phyloP scores from a whole-genome alignment of 2,113 vertebrate species.

The Capricornis sumatraensis region DNA sequence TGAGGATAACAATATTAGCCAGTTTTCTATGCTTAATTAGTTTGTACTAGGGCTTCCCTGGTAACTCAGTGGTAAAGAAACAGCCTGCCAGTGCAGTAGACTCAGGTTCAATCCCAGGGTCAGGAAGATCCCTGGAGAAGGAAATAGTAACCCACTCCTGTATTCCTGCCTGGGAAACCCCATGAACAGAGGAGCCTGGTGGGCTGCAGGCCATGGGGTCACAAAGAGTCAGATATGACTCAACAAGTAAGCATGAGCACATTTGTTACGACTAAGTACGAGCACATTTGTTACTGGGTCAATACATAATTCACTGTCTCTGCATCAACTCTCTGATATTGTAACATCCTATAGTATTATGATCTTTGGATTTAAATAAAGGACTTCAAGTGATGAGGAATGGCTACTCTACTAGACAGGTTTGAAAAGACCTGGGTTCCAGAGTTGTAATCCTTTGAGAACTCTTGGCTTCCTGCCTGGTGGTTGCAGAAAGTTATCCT shows the following conservation, averaged over 20 bases:
- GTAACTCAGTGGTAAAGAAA: background rate
- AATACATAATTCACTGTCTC: background rate
- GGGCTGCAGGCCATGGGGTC: background rate
- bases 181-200: background rate
- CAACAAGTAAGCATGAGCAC: background rate
- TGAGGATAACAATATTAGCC: background rate
- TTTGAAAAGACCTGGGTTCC: background rate
- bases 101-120: background rate
- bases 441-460: background rate
- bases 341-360: background rate
- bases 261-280: background rate
- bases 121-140: fast-evolving
- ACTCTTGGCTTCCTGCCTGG: background rate
- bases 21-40: background rate
- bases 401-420: background rate
- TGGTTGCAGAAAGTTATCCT: background rate
- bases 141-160: background rate
- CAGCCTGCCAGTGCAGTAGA: background rate
- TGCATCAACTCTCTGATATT: background rate
- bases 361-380: background rate
- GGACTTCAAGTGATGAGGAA: background rate
- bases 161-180: background rate
- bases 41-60: background rate
- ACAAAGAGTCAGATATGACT: background rate
- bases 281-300: background rate